Conservation (phyloP, 2,113 vertebrate genomes). For the Atrichornis clamosus region DNA sequence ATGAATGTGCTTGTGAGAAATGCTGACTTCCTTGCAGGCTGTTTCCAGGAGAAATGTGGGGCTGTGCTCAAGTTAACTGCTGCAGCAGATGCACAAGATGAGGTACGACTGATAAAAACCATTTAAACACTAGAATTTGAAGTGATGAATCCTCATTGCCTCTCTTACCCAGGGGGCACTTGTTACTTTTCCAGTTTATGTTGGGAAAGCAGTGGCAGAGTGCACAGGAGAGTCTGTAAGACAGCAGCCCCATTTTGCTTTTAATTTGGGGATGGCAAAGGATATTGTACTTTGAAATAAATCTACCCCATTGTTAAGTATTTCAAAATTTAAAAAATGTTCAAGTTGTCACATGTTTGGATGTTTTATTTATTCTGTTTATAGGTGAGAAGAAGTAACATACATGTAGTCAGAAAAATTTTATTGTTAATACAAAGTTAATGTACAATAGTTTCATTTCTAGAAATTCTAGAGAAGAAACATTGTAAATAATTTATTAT, state of each 20-base stretch:
- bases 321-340: neutral
- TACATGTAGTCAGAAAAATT: neutral
- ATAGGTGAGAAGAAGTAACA: neutral
- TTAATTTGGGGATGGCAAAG: neutral
- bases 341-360: neutral
- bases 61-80: slow-evolving; percentile 79
- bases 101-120: slow-evolving; percentile 69
- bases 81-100: slow-evolving; percentile 57
- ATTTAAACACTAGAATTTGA: neutral
- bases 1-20: slow-evolving; percentile 60
- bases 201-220: neutral
- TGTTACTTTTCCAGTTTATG: neutral
- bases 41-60: slow-evolving; percentile 80
- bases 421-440: neutral
- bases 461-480: neutral
- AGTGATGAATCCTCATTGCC: neutral
- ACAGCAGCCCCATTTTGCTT: neutral
- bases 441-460: neutral
- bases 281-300: neutral
- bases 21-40: slow-evolving; percentile 76
- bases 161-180: neutral
- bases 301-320: neutral
- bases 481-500: neutral
- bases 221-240: neutral
- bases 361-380: neutral